Evolutionary conservation across 2,113 vertebrate genomes (phyloP).

Genomic region (Dipodomys stephensi): DNA sequence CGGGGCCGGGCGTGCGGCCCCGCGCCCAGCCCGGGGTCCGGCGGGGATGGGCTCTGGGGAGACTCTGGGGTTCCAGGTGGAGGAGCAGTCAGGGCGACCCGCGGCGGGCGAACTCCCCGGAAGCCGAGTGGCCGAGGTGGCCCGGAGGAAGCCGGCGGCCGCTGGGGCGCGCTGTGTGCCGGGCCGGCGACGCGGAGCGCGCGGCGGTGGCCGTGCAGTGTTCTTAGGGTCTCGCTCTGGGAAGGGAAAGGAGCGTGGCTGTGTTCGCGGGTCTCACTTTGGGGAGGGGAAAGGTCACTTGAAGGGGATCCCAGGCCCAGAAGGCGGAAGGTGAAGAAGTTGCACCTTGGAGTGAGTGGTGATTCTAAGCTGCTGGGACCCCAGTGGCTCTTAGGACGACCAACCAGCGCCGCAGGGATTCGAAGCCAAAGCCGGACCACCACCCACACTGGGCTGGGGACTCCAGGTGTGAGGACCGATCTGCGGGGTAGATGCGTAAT

Average conservation of each 20-base stretch:
- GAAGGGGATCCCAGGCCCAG: neutral
- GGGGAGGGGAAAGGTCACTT: neutral
- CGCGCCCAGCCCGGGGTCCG: neutral
- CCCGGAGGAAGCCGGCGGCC: conserved; percentile 26
- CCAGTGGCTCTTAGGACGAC: no score
- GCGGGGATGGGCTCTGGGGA: neutral
- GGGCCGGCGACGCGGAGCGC: neutral
- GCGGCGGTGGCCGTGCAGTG: neutral
- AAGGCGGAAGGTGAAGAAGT: neutral
- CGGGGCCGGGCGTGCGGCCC: neutral
- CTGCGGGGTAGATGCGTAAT: no score
- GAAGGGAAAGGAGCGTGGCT: neutral
- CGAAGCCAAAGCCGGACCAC: no score
- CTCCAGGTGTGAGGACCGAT: no score
- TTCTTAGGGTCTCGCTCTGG: no score
- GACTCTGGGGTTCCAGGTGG: neutral
- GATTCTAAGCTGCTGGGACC: no score
- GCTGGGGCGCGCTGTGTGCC: conserved; percentile 78
- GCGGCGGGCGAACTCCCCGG: conserved; percentile 15
- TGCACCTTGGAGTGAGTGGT: neutral
- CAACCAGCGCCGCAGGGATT: no score
- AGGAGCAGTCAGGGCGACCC: neutral
- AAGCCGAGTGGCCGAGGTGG: neutral
- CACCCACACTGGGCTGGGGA: neutral
- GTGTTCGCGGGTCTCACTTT: neutral